Evolutionary conservation across 2,888 invertebrate species (phyloP).

Genomic region (Mongoloraphidia duomilia): DNA sequence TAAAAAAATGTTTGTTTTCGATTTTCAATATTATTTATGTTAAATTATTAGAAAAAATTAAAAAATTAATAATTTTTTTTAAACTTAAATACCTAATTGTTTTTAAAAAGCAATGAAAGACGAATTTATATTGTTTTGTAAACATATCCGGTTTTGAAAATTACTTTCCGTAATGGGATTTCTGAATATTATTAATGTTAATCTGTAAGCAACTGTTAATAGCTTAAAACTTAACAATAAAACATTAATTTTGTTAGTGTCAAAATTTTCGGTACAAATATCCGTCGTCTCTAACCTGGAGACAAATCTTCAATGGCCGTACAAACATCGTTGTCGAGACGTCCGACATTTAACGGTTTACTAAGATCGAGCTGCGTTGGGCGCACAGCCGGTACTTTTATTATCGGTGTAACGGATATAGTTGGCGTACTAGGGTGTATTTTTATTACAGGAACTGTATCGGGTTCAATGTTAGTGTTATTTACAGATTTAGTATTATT

Average conservation of each 20-base stretch:
- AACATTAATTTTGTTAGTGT: neutral
- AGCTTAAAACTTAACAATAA: neutral
- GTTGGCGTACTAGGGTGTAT: neutral
- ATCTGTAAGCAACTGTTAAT: neutral
- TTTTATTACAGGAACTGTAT: neutral
- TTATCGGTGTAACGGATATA: constrained; percentile 25
- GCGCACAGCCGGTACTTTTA: constrained; percentile 19
- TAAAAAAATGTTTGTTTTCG: too few species aligned
- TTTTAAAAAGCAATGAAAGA: too few species aligned
- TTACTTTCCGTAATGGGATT: too few species aligned
- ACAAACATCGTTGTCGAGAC: constrained; percentile 14
- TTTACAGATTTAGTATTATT: neutral
- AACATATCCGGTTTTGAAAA: too few species aligned
- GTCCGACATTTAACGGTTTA: constrained; percentile 22
- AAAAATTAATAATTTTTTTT: too few species aligned
- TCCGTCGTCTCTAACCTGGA: constrained; percentile 19
- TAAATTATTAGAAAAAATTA: too few species aligned
- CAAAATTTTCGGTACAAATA: neutral
- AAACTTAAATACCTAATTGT: too few species aligned
- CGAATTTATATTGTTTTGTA: too few species aligned
- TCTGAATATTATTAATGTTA: too few species aligned
- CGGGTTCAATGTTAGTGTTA: neutral
- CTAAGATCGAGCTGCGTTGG: constrained; percentile 27
- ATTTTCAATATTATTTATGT: too few species aligned
- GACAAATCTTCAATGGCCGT: constrained; percentile 10